Base-by-base conservation (phyloP, 2,888 invertebrate genomes). In the Temnothorax unifasciatus region DNA sequence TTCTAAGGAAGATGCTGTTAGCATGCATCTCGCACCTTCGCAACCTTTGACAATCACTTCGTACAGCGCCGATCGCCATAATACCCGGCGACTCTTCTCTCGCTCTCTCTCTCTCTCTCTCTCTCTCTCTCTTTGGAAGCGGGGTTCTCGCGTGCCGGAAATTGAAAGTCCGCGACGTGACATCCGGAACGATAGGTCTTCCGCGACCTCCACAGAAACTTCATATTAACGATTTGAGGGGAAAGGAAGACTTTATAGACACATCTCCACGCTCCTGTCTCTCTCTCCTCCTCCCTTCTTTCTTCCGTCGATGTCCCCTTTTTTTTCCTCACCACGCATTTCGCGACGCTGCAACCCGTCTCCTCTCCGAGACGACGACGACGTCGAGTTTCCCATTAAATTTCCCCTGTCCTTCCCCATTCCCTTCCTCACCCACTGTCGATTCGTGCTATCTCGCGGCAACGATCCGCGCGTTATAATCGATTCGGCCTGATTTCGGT, bases 81-180 rank as follows among this genome's bases (percentile, higher is more conserved):
- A 81, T 21, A 11, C 71, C 38, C 18, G 18, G 11, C 18, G 34
- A 71, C 50, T 73, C 25, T 50, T 44, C 34, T 11, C 34, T 34
- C 6, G 3, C 0, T 6, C 34, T 34, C 29, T 29, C 29, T 41
- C 50, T 15, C 11, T 15, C 15, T 13, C 18, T 25, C n/a, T 2
- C 18, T 29, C 13, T 57, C 57, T 57, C 11, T 6, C 82, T 79
- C 61, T 13, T 41, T 18, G 50, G 69, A 83, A 57, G 54, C 82
- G 66, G 47, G 38, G 71, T 68, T 69, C 86, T 85, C 84, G 87
- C 87, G 85, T 89, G 75, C 92, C 93, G 93, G 93, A 93, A 93
- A 93, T 93, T 93, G 93, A 93, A 93, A 93, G 92, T 93, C 93
- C 88, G 92, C 89, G 89, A 91, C 93, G 93, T 93, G 93, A 93